Evolutionary conservation across 2,113 vertebrate species (phyloP), one percentile per base, ranked within the genome.

Genomic region (Hylia prasina): DNA sequence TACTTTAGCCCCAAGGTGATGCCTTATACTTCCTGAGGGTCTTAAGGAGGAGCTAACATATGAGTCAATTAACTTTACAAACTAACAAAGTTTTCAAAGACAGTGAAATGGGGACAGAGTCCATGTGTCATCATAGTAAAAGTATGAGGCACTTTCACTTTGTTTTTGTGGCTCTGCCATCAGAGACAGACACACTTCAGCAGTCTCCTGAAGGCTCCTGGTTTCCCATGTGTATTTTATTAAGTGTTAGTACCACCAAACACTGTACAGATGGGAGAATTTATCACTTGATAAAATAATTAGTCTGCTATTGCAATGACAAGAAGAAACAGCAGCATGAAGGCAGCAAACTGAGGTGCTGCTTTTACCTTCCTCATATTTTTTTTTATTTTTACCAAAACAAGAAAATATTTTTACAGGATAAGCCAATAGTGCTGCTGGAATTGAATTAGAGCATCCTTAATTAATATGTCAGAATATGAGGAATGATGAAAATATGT

Each of bases 381-480:
- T 96, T 95, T 96, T 94, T 95, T 56, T 97, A 91, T 97, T 98
- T 98, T 95, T 93, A 98, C 90, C 95, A 95, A 97, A 98, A 95
- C 5, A 94, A 72, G 90, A 98, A 97, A 97, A 98, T 98, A 94
- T 98, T 98, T 98, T 97, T 97, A 98, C 98, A 98, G 79, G 70
- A 63, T 94, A 94, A 97, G 96, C 96, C 94, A 96, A 94, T 90
- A 81, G 94, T 97, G 93, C 89, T 84, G 93, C 45, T 15, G 90
- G 80, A 97, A 96, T 87, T 93, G 97, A 97, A 96, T 97, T 95
- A 97, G 70, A 97, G 82, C 93, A 72, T 97, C 97, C 94, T 98
- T 98, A 98, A 98, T 98, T 98, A 98, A 97, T 96, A 97, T 98
- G 98, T 98, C 98, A 98, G 96, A 95, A 94, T 73, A 93, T 83